Evolutionary conservation across 64 coral and sea anemone species (phyloP), one percentile per base, ranked within the genome.

Genomic region (Dendrophyllia cribrosa): DNA sequence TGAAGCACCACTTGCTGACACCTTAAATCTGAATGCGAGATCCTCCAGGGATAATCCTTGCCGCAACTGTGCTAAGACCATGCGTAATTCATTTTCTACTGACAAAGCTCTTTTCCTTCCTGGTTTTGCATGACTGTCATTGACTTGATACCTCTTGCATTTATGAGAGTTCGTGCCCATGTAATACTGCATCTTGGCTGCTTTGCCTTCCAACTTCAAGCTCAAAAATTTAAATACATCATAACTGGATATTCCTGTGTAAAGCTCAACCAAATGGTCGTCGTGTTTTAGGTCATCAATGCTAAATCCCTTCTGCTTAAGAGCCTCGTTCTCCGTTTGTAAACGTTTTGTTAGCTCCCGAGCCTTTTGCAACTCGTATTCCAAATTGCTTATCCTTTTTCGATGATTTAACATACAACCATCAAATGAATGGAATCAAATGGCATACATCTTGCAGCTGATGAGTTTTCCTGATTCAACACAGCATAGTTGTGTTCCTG

Each of bases 151-250:
- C 9, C 46, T 1, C 62, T 81, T 91, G 7, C 34, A 23, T 58
- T 69, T 53, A 15, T 91, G 76, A 44, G 89, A 91, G n/a, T 55
- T 78, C 59, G 17, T 16, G 2, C 82, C 82, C 78, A 58, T 92
- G 61, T 86, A 92, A 92, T 92, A 92, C 16, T 92, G 90, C 43
- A 85, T 75, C 45, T 92, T 92, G 50, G 44, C 20, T 58, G 72
- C 72, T 58, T 92, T 92, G 45, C 11, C 70, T 56, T 92, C 60
- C 17, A 86, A 74, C 43, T 86, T 92, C 45, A 44, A 56, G 21
- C 60, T 9, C 50, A 86, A 66, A 86, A 86, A 92, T 34, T 86
- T 51, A 86, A 76, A 86, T 23, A 86, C 73, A 44, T 45, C 70
- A 14, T 72, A 86, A 52, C 43, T 88, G 55, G 72, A 70, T 74